A percentile compares a stretch with the other conserved stretches of the same genome.
Conservation (phyloP, 2,797 vertebrate genomes). For the Myripristis murdjan region DNA sequence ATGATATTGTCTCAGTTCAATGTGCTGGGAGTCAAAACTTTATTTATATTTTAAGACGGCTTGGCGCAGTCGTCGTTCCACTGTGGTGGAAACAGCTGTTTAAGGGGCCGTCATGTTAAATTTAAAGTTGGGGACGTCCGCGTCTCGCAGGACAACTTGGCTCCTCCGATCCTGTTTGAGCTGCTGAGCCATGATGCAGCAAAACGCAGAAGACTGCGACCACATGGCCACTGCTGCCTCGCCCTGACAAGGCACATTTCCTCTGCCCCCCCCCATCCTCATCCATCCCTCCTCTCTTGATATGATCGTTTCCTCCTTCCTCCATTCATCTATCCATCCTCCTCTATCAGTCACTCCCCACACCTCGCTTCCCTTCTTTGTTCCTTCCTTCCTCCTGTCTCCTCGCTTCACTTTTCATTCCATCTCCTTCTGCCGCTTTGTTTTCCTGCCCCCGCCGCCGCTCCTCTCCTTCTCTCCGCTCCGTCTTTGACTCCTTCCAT, state of each 20-base stretch:
- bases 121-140: no score
- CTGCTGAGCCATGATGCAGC: conserved; percentile 20
- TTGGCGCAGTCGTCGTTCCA: no score
- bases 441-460: neutral
- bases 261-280: no score
- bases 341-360: neutral
- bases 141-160: neutral
- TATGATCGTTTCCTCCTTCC: no score
- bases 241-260: no score
- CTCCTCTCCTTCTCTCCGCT: conserved; percentile 9
- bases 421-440: conserved; percentile 7
- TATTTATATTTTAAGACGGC: no score
- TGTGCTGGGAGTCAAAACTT: no score
- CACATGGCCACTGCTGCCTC: conserved; percentile 1
- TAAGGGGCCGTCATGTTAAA: no score
- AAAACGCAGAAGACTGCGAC: conserved; percentile 27
- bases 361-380: conserved; percentile 12
- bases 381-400: neutral
- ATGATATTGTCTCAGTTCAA: no score
- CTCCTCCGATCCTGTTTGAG: neutral
- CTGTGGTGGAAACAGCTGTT: no score
- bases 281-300: no score
- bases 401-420: neutral
- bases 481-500: neutral
- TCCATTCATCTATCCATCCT: no score